Base-by-base conservation (phyloP, 1,140 invertebrate species). In the Apocrypta bakeri region DNA sequence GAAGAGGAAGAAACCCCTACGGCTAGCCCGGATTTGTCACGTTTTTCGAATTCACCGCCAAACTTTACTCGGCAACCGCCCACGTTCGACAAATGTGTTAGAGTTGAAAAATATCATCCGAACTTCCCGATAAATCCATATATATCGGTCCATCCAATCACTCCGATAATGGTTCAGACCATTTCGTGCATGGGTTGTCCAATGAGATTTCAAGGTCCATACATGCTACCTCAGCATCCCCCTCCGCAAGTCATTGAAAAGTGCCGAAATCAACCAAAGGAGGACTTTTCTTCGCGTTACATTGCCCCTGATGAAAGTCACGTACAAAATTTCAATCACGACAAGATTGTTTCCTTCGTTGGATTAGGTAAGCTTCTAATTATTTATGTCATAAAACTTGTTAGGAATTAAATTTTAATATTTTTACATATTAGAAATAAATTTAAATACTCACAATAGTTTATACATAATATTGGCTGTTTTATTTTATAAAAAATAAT, bases 331-430 rank as follows among this genome's bases (percentile, higher is more conserved):
- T 92, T 92, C 86, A 93, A 94, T 85, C 92, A 94, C 86, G 94
- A 94, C 85, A 94, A 94, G 87, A 94, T 95, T 87, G 93, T 95
- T 77, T 93, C 93, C 85, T 95, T 94, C 87, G 94, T 95, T 85
- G 94, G 93, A 72, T 85, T 91, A 85, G 94, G 94, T 95, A 85
- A 91, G 93, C 90, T 83, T 75, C 0, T 80, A 69, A 40, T 37
- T 48, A 14, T 79, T 80, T 74, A n/a, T 21, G n/a, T 11, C 24
- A 17, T 64, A 61, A 42, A 37, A 37, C 0, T 61, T 12, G 6
- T 31, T 75, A 14, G 11, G 42, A 48, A 75, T 21, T 61, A 3
- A 71, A 29, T 69, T 74, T 31, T 24, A 72, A 14, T 1, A 25
- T 21, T 21, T 9, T 68, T 29, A 27, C 0, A 61, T 74, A 7